Percentiles rank a stretch among this genome's conserved stretches.
Conservation (phyloP, 2,888 invertebrate genomes). For the Orchesella flavescens region DNA sequence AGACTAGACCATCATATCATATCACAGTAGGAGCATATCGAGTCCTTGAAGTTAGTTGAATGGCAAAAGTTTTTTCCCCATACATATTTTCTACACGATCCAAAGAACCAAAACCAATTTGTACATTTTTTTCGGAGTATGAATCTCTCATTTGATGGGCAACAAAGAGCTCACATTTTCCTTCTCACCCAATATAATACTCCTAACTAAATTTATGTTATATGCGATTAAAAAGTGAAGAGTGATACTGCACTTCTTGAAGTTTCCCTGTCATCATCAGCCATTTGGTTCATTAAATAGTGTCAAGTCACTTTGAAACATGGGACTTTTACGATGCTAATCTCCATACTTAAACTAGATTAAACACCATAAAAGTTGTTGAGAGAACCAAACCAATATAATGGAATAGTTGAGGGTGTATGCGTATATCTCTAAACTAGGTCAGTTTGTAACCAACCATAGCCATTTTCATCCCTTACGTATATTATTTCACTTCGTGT, state of each 20-base stretch:
- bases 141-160: constrained; percentile 21
- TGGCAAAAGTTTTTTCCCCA: neutral
- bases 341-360: constrained; percentile 58
- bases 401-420: constrained; percentile 7
- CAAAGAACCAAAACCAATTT: neutral
- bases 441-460: constrained; percentile 11
- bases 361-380: constrained; percentile 40
- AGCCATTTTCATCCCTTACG: neutral
- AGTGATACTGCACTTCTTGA: constrained; percentile 18
- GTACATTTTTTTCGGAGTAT: constrained; percentile 4
- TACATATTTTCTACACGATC: neutral
- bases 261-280: constrained; percentile 52
- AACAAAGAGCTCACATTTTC: constrained; percentile 32
- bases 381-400: constrained; percentile 2
- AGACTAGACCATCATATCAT: neutral
- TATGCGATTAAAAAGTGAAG: constrained; percentile 32
- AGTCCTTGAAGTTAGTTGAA: neutral
- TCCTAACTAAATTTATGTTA: constrained; percentile 9
- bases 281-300: constrained; percentile 41
- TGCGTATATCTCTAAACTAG: too few species aligned
- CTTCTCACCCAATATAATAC: constrained; percentile 27
- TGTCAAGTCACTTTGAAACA: constrained; percentile 50
- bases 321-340: constrained; percentile 45
- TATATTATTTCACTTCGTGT: neutral
- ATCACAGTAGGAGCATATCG: too few species aligned